These are phyloP conservation scores for Fistularia commersonii DNA, from an alignment of 2,797 vertebrate genomes.

Conservation along the genomic window DNA sequence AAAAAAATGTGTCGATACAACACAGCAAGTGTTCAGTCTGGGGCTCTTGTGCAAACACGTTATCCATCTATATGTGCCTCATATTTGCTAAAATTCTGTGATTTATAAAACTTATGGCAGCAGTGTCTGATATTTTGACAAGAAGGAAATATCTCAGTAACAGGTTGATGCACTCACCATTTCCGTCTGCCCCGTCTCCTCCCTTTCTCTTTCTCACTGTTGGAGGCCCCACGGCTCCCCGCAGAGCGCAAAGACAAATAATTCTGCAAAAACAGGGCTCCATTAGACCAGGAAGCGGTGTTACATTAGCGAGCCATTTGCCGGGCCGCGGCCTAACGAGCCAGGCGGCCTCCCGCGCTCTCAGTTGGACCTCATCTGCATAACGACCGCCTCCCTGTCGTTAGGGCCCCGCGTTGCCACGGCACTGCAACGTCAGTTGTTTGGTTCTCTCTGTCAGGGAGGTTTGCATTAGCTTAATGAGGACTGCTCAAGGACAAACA, in stretches of 20 bases:
- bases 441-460: conserved; percentile 99
- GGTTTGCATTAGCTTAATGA: conserved; percentile 99
- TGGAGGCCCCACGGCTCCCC: conserved; percentile 43
- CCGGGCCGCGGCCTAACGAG: conserved; percentile 99
- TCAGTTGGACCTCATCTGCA: conserved; percentile 99
- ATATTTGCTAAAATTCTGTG: not conserved
- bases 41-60: not conserved
- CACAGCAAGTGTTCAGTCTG: conserved; percentile 15
- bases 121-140: conserved; percentile 22
- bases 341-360: conserved; percentile 91
- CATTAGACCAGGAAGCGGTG: conserved; percentile 93
- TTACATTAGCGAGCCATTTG: conserved; percentile 99
- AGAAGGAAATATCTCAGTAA: conserved; percentile 46
- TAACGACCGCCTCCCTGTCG: conserved; percentile 90
- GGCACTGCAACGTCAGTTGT: conserved; percentile 88
- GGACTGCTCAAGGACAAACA: conserved; percentile 99
- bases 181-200: conserved; percentile 14
- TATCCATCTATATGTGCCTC: conserved; percentile 15
- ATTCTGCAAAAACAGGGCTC: conserved; percentile 82
- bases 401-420: conserved; percentile 70
- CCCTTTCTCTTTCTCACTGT: conserved; percentile 40
- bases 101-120: conserved; percentile 24
- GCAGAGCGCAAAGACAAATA: conserved; percentile 68
- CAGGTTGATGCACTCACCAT: conserved; percentile 48
- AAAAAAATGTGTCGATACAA: conserved; percentile 30